A percentile compares a stretch with the other conserved stretches of the same genome.
Conservation (phyloP, 30 jellyfish, hydroid and myxozoan species). For the Aurelia aurita region DNA sequence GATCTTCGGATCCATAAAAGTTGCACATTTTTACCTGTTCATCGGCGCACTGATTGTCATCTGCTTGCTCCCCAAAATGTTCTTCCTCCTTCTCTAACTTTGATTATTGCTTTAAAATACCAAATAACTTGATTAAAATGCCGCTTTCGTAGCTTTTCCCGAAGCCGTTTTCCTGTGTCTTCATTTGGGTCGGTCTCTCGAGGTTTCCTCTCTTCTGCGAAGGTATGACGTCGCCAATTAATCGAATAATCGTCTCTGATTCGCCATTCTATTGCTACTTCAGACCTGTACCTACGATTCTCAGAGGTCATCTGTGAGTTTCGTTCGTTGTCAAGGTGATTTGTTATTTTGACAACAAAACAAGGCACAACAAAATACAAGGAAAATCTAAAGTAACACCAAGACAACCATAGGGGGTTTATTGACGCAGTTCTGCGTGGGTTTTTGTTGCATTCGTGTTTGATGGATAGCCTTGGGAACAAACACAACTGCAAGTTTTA, state of each 20-base stretch:
- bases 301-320: background rate
- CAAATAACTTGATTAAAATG: no score
- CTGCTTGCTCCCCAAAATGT: background rate
- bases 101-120: no score
- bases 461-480: no score
- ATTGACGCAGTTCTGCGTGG: no score
- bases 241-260: background rate
- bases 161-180: background rate
- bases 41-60: conserved; percentile 1
- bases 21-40: background rate
- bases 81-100: no score
- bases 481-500: no score
- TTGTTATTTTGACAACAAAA: background rate
- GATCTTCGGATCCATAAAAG: background rate
- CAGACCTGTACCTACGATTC: background rate
- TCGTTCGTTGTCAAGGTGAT: conserved; percentile 5
- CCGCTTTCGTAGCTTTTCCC: no score
- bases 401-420: no score
- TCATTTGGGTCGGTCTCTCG: background rate
- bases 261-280: background rate
- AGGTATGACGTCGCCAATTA: background rate
- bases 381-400: no score
- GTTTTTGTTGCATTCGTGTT: no score
- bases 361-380: background rate
- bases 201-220: no score